Evolutionary conservation across 2,113 vertebrate species (phyloP).

Genomic region (Chaenogobius annularis): DNA sequence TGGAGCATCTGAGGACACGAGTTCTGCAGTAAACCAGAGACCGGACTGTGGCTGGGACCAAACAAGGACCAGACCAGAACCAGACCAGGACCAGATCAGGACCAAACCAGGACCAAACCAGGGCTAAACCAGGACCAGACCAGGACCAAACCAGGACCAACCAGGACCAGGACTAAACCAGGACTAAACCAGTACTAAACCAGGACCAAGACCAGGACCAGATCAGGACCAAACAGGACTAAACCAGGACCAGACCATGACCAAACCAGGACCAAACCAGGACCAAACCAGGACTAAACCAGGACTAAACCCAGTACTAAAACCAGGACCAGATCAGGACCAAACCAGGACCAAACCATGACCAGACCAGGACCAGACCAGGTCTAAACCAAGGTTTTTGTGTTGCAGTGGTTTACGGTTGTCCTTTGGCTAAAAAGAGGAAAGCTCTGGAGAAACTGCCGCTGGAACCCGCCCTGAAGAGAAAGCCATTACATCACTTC

Average conservation of each 20-base stretch:
- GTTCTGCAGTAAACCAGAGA: background rate
- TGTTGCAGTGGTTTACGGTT: constrained; percentile 90
- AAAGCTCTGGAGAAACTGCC: constrained; percentile 93
- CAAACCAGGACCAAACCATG: background rate
- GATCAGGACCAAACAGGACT: background rate
- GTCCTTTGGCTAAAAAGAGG: constrained; percentile 96
- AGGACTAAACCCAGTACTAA: background rate
- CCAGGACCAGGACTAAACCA: too few species aligned
- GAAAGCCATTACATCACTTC: constrained; percentile 79
- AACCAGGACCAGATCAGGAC: background rate
- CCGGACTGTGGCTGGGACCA: too few species aligned
- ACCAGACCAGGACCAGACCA: background rate
- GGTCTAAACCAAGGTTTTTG: background rate
- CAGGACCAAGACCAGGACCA: background rate
- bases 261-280: too few species aligned
- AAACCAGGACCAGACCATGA: background rate
- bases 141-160: too few species aligned
- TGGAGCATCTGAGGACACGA: constrained; percentile 1
- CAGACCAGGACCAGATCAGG: too few species aligned
- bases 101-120: too few species aligned
- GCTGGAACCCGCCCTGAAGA: constrained; percentile 86
- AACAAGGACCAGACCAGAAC: background rate
- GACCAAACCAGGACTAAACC: background rate
- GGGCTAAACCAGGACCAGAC: too few species aligned
- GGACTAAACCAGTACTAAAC: too few species aligned